Percentiles rank a stretch among this genome's conserved stretches.
phyloP scores from a whole-genome alignment of 2,888 invertebrate genomes.

The Apomyelois bistriatella region DNA sequence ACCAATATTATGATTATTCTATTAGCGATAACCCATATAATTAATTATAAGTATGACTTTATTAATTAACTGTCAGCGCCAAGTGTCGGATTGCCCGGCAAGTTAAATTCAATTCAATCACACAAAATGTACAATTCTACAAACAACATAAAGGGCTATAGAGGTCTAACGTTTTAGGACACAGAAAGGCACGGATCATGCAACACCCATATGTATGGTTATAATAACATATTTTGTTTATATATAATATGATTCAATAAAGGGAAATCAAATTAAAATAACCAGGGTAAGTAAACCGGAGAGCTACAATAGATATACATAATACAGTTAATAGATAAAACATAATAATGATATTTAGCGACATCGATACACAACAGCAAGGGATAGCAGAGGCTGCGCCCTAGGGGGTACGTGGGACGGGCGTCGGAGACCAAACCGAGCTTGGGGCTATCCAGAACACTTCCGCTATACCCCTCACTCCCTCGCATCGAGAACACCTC shows the following conservation, averaged over 20 bases:
- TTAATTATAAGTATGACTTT: conserved; percentile 23
- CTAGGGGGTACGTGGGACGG: conserved; percentile 64
- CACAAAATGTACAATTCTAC: conserved; percentile 70
- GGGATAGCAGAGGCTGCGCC: conserved; percentile 78
- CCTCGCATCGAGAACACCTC: conserved; percentile 80
- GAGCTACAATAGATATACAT: conserved; percentile 70
- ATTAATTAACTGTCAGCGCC: conserved; percentile 72
- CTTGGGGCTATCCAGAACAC: conserved; percentile 74
- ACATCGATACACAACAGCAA: conserved; percentile 80
- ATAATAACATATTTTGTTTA: conserved; percentile 45
- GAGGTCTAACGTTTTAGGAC: conserved; percentile 71
- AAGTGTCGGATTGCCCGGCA: conserved; percentile 43
- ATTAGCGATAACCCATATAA: too few species aligned
- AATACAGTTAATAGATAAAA: conserved; percentile 64
- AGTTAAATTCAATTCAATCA: conserved; percentile 47
- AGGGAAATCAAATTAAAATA: conserved; percentile 38
- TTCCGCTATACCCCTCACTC: conserved; percentile 79
- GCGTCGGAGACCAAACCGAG: conserved; percentile 71
- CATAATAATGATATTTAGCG: conserved; percentile 62
- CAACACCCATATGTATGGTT: conserved; percentile 75
- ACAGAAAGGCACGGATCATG: conserved; percentile 78
- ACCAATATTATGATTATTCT: not conserved
- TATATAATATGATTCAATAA: conserved; percentile 35
- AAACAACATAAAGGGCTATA: conserved; percentile 76
- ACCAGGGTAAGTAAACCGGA: conserved; percentile 48